Percentiles rank a stretch among this genome's conserved stretches.
These are phyloP conservation scores for Bombus huntii DNA, from an alignment of 1,140 invertebrate species.

Conservation along the genomic window DNA sequence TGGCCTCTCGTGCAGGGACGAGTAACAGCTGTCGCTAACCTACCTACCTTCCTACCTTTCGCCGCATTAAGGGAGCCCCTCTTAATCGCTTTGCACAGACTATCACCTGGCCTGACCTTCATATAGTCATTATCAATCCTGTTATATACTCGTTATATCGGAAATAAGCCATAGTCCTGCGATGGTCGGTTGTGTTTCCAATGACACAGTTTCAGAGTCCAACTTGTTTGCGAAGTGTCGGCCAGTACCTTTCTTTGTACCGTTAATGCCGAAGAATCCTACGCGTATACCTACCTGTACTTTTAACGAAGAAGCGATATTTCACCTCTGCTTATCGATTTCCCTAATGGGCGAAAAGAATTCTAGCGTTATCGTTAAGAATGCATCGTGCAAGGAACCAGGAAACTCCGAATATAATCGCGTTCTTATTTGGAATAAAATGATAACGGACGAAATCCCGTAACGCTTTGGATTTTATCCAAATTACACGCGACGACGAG, in stretches of 20 bases:
- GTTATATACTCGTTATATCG: neutral
- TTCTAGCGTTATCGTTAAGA: too few relatives aligned
- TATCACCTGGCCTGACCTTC: constrained; percentile 29
- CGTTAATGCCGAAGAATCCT: too few relatives aligned
- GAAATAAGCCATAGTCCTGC: neutral
- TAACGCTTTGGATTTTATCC: constrained; percentile 31
- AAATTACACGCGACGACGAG: constrained; percentile 16
- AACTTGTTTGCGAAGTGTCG: neutral
- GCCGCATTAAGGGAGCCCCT: constrained; percentile 13
- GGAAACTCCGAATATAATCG: neutral
- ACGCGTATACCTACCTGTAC: too few relatives aligned
- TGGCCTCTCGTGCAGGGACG: constrained; percentile 17
- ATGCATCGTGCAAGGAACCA: neutral
- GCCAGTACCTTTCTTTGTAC: too few relatives aligned
- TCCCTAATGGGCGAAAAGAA: too few relatives aligned
- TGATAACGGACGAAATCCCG: neutral
- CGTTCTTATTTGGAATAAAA: constrained; percentile 19
- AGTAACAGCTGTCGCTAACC: constrained; percentile 48
- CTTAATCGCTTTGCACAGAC: neutral
- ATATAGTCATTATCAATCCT: neutral
- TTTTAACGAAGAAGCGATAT: too few relatives aligned
- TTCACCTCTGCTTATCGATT: too few relatives aligned
- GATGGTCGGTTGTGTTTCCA: neutral
- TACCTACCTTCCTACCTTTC: constrained; percentile 7
- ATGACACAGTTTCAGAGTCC: neutral